Base-by-base conservation (phyloP, 2,113 vertebrate genomes). In the Podocnemis expansa region DNA sequence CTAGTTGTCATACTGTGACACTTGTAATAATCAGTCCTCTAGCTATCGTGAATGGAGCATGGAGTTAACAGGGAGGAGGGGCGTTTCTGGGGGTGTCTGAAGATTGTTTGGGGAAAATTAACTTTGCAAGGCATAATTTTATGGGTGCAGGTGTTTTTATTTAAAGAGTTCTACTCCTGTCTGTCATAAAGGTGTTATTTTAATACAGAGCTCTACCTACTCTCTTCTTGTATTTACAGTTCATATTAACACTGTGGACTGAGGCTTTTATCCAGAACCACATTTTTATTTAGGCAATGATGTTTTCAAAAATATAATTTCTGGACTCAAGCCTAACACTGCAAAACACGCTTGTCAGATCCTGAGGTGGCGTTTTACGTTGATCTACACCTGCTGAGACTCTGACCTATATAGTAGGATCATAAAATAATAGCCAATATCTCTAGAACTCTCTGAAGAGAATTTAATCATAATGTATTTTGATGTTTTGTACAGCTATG, bases 391-490 rank as follows among this genome's bases (percentile, higher is more conserved):
- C 82, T 89, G 78, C 49, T 88, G 56, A 85, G n/a, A 51, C 79
- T 16, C 38, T 91, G 52, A 49, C 34, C 51, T 38, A 31, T 25
- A 5, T 0, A 2, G 1, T 17, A 87, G 49, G 85, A 93, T 91
- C 97, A 95, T 95, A 63, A 96, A 75, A 31, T 93, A 85, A 84
- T 87, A 93, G 63, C 8, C 80, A 54, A 1, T 10, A 11, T 84
- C 83, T 91, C 5, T 84, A 96, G 80, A 24, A 38, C 85, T 2
- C 31, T 55, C 17, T 84, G 52, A 10, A 89, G 43, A 79, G 70
- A 79, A 47, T n/a, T 84, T 78, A 87, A n/a, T 73, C 73, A 56
- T 63, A 43, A 54, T 47, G 80, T 19, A 85, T 80, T 91, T 54
- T 49, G 3, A 7, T 29, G 24, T 89, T 70, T 93, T 87, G 29